phyloP scores from a whole-genome alignment of 1,140 invertebrate genomes.

The Oncopeltus fasciatus region DNA sequence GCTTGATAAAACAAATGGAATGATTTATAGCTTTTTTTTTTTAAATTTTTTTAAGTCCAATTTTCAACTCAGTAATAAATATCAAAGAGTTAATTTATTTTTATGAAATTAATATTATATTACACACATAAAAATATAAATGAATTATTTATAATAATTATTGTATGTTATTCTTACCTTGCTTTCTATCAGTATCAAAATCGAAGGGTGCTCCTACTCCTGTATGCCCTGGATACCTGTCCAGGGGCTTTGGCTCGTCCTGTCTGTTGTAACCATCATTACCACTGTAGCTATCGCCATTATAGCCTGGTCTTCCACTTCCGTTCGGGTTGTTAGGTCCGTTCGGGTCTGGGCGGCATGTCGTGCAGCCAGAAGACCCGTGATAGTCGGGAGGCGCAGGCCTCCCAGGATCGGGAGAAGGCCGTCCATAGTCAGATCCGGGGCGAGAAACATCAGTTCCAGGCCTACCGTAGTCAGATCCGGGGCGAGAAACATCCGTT shows the following conservation, averaged over 20 bases:
- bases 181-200: slow-evolving; percentile 7
- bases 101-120: no score
- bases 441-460: background rate
- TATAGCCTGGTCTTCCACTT: background rate
- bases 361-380: background rate
- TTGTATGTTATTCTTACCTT: no score
- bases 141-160: no score
- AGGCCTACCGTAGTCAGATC: background rate
- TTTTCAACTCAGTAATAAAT: no score
- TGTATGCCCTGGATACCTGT: slow-evolving; percentile 18
- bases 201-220: slow-evolving; percentile 19
- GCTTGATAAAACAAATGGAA: no score
- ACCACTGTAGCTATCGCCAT: background rate
- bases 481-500: no score
- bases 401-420: background rate
- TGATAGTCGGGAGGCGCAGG: background rate
- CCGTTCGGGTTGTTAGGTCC: background rate
- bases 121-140: no score
- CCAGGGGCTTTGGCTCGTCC: slow-evolving; percentile 2
- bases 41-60: no score
- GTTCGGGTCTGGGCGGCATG: background rate
- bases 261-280: slow-evolving; percentile 1
- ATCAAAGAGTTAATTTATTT: no score
- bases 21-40: no score
- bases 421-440: no score